Percentiles rank a stretch among this genome's conserved stretches.
Conservation (phyloP, 1,140 invertebrate genomes). For the Drosophila subpulchrella region DNA sequence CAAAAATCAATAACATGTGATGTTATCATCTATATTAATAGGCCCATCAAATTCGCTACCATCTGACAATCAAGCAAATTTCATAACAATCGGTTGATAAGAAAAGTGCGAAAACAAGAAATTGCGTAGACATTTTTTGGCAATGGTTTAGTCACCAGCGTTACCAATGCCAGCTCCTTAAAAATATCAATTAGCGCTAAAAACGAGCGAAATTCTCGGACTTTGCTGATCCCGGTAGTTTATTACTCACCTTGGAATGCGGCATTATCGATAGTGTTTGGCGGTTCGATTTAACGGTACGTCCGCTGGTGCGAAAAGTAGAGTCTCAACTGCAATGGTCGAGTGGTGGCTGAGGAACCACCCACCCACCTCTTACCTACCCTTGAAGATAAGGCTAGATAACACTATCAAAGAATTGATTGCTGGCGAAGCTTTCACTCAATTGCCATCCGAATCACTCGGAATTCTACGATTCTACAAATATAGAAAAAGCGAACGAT, state of each 20-base stretch:
- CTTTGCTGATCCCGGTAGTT: conserved; percentile 4
- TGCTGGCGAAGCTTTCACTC: conserved; percentile 50
- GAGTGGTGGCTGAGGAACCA: not conserved
- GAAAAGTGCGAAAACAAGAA: conserved; percentile 9
- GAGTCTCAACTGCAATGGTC: conserved; percentile 28
- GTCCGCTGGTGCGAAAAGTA: conserved; percentile 25
- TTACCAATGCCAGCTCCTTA: not conserved
- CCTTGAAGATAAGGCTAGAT: conserved; percentile 52
- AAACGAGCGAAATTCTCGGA: conserved; percentile 8
- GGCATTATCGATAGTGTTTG: conserved; percentile 26
- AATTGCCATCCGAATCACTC: conserved; percentile 13
- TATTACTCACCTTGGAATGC: conserved; percentile 41
- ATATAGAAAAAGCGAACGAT: conserved; percentile 1
- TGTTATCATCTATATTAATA: conserved; percentile 16
- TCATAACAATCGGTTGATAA: conserved; percentile 24
- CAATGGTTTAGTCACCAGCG: conserved; percentile 5
- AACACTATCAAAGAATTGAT: conserved; percentile 65
- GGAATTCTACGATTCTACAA: not conserved
- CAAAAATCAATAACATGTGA: conserved; percentile 2
- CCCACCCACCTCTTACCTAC: conserved; percentile 1
- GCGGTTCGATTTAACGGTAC: not conserved
- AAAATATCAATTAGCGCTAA: conserved; percentile 13
- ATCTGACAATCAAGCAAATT: conserved; percentile 19
- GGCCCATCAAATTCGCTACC: conserved; percentile 21
- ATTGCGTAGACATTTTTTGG: conserved; percentile 8